A percentile compares a stretch with the other conserved stretches of the same genome.
Evolutionary conservation across 1,140 invertebrate species (phyloP).

Genomic region (Lepidurus apus): DNA sequence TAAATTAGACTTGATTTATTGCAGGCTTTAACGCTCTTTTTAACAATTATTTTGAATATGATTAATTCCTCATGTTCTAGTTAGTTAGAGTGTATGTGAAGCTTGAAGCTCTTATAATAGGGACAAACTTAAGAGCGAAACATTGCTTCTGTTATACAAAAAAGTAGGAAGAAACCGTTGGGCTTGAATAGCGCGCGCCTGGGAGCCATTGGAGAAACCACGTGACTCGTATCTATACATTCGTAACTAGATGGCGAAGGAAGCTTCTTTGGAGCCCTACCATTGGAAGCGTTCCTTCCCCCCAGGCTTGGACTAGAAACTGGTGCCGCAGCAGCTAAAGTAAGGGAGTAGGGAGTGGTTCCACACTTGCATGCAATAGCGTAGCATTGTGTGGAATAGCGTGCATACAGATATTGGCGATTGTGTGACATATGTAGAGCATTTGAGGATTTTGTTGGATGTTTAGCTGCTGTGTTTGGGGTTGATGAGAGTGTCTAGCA

Average conservation of each 20-base stretch:
- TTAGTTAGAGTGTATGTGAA: no score
- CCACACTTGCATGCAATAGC: not conserved
- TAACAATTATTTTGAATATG: no score
- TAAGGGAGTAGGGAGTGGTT: constrained; percentile 21
- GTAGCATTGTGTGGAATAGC: constrained; percentile 1
- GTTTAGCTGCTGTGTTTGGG: not conserved
- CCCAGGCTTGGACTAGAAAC: not conserved
- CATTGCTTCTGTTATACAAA: not conserved
- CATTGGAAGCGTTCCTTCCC: not conserved
- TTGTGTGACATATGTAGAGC: constrained; percentile 17
- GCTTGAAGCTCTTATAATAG: no score
- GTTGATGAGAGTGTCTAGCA: not conserved
- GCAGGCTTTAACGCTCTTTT: no score
- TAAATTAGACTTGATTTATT: no score
- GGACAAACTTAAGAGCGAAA: not conserved
- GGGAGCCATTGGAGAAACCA: no score
- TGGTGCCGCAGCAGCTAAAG: not conserved
- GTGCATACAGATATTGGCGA: constrained; percentile 7
- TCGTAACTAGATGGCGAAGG: no score
- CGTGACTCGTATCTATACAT: no score
- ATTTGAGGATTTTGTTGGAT: not conserved
- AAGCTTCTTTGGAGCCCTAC: no score
- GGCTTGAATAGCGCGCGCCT: no score
- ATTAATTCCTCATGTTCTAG: no score
- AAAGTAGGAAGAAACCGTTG: not conserved